Conservation (phyloP, 2,888 invertebrate genomes). For the Lagria hirta region DNA sequence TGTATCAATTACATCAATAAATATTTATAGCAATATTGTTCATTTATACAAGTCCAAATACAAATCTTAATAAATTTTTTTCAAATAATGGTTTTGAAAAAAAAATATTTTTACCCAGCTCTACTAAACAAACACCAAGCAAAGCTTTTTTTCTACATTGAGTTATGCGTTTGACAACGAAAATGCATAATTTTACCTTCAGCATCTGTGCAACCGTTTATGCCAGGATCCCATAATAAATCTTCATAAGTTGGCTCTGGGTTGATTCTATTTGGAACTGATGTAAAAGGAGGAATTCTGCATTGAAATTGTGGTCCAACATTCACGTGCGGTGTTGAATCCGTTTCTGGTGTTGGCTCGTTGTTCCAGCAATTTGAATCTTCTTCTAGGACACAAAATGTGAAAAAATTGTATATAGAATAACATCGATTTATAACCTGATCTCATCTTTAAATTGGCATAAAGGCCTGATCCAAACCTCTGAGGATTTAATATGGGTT, state of each 20-base stretch:
- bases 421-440: constrained; percentile 19
- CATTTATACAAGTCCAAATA: too few species aligned
- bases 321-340: constrained; percentile 77
- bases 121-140: too few species aligned
- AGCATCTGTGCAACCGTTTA: constrained; percentile 70
- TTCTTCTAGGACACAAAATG: constrained; percentile 39
- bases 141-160: too few species aligned
- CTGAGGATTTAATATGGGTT: constrained; percentile 91
- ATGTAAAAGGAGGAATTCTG: constrained; percentile 63
- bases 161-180: too few species aligned
- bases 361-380: constrained; percentile 47
- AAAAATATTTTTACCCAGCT: too few species aligned
- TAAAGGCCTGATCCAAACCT: constrained; percentile 86
- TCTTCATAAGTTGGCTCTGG: constrained; percentile 65
- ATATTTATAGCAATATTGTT: too few species aligned
- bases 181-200: too few species aligned
- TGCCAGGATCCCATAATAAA: constrained; percentile 85
- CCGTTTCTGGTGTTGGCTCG: constrained; percentile 55
- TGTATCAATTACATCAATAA: too few species aligned
- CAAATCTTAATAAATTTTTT: too few species aligned
- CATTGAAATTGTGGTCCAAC: constrained; percentile 87
- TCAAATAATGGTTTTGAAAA: too few species aligned
- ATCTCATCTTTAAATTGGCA: constrained; percentile 46
- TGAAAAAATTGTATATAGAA: constrained; percentile 10
- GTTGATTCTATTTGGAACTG: constrained; percentile 55